Evolutionary conservation across 1,140 invertebrate species (phyloP).

Genomic region (Mamestra configurata): DNA sequence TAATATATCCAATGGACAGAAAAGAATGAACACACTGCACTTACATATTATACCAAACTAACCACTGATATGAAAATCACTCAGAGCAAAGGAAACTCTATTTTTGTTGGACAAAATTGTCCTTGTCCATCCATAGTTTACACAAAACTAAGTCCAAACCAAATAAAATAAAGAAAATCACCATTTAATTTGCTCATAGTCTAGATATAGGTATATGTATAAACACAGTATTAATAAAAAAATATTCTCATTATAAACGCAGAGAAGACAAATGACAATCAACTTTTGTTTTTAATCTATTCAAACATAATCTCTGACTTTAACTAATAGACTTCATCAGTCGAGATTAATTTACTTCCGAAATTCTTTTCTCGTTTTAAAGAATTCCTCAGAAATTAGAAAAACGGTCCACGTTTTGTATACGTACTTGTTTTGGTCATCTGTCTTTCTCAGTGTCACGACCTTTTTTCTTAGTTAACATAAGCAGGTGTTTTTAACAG

Average conservation of each 20-base stretch:
- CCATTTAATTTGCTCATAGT: background rate
- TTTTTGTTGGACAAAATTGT: no score
- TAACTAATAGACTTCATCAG: constrained; percentile 30
- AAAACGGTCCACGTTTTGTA: background rate
- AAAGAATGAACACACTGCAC: no score
- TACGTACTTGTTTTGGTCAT: constrained; percentile 8
- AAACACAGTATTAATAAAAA: background rate
- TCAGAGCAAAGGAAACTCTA: no score
- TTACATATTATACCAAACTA: no score
- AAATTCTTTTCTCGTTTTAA: constrained; percentile 35
- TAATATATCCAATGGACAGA: no score
- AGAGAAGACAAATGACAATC: background rate
- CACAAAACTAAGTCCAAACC: no score
- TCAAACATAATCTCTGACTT: constrained; percentile 38
- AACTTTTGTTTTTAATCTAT: constrained; percentile 37
- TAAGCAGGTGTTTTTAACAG: constrained; percentile 26
- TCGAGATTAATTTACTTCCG: constrained; percentile 36
- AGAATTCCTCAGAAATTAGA: constrained; percentile 27
- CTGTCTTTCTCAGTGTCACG: constrained; percentile 34
- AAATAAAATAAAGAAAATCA: no score
- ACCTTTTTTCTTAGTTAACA: constrained; percentile 20
- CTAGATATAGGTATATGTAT: no score
- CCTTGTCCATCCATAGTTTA: no score
- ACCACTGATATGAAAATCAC: no score
- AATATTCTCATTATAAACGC: background rate